phyloP scores from a whole-genome alignment of 2,797 vertebrate species.

The Eurystomus glaucurus region DNA sequence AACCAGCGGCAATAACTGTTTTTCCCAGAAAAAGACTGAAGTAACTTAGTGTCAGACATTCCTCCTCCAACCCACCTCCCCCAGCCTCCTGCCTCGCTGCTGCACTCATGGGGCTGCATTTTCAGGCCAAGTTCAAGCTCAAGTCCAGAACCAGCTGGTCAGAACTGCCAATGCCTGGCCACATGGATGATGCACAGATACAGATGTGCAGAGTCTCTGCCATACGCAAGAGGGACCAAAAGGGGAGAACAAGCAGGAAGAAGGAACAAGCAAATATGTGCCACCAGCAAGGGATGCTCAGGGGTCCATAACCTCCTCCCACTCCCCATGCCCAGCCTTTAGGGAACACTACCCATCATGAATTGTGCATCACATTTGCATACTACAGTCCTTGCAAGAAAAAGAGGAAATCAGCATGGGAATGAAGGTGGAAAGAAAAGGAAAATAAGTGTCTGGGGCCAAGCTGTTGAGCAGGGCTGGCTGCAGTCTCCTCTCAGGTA shows the following conservation, averaged over 20 bases:
- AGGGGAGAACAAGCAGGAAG: not conserved
- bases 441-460: accelerated
- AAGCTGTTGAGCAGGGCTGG: not conserved
- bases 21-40: not conserved
- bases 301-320: not conserved
- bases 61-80: accelerated
- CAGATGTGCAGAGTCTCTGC: not conserved
- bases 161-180: accelerated
- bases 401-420: accelerated
- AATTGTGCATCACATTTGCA: accelerated
- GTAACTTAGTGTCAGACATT: accelerated
- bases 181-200: accelerated
- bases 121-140: not conserved
- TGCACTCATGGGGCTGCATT: accelerated
- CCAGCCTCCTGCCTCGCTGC: accelerated
- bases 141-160: not conserved
- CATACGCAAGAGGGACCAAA: not conserved
- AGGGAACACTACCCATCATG: accelerated
- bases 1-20: not conserved
- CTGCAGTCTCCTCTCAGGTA: not conserved
- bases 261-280: not conserved
- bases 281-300: not conserved
- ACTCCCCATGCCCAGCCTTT: not conserved
- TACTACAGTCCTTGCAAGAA: not conserved
- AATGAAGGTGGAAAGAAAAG: no score